Conservation (phyloP, 2,797 vertebrate genomes). For the Galago senegalensis region DNA sequence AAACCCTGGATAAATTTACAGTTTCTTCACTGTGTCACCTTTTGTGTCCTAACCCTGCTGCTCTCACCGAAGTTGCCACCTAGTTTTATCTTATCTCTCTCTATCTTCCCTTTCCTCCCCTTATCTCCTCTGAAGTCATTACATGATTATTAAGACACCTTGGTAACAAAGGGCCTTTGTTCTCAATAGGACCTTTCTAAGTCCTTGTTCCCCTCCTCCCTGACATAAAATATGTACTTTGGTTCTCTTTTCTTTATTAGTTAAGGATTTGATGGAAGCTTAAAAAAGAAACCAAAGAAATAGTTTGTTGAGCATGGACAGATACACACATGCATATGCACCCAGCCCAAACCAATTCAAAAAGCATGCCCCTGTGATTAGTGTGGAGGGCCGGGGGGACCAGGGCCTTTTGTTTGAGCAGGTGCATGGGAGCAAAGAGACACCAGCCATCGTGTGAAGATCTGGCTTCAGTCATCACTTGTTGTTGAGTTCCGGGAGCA, state of each 20-base stretch:
- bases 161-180: conserved; percentile 76
- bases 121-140: conserved; percentile 75
- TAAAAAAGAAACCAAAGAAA: neutral
- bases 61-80: conserved; percentile 59
- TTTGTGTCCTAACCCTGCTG: neutral
- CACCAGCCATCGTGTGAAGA: conserved; percentile 49
- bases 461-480: conserved; percentile 49
- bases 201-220: neutral
- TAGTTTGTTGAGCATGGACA: conserved; percentile 41
- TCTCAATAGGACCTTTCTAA: conserved; percentile 44
- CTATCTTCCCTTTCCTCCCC: conserved; percentile 73
- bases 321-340: neutral
- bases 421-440: conserved; percentile 28
- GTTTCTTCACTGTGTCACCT: conserved; percentile 62
- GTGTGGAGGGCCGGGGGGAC: neutral
- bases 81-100: conserved; percentile 71
- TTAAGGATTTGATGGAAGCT: conserved; percentile 26
- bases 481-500: conserved; percentile 22
- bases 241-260: conserved; percentile 53
- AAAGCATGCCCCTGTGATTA: neutral
- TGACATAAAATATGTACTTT: neutral
- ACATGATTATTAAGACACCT: conserved; percentile 76
- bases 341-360: neutral
- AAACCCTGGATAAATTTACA: conserved; percentile 67
- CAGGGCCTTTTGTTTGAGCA: conserved; percentile 72